Evolutionary conservation across 2,888 invertebrate genomes (phyloP).

Genomic region (Panzeria rudis): DNA sequence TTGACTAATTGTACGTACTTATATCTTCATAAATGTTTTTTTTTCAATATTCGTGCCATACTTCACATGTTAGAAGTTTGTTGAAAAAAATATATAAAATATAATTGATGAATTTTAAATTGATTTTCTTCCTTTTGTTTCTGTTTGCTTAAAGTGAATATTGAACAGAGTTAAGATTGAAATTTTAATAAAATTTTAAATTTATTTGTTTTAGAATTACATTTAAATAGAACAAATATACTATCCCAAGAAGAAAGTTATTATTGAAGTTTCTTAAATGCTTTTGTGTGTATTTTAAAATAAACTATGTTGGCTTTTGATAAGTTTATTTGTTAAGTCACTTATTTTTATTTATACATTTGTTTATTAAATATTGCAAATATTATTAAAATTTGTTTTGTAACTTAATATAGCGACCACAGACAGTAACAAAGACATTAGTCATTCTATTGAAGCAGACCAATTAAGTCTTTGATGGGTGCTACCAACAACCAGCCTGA

Average conservation of each 20-base stretch:
- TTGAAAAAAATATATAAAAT: conserved; percentile 43
- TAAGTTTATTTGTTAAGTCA: no score
- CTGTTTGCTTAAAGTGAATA: conserved; percentile 22
- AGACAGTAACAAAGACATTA: no score
- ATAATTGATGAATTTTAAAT: conserved; percentile 69
- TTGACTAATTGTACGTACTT: background rate
- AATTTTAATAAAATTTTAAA: background rate
- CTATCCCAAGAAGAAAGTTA: background rate
- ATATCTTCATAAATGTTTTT: background rate
- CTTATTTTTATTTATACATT: no score
- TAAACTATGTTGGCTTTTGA: no score
- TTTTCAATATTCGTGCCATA: background rate
- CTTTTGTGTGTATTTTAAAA: background rate
- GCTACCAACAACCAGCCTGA: no score
- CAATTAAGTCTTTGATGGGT: no score
- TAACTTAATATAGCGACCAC: no score
- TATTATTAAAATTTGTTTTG: no score
- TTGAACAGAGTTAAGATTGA: background rate
- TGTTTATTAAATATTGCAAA: no score
- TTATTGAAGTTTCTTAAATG: background rate
- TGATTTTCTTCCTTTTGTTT: conserved; percentile 51
- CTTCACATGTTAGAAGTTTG: conserved; percentile 24
- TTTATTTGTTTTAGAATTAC: background rate
- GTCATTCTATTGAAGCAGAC: no score
- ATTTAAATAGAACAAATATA: background rate